Conservation (phyloP, 2,797 vertebrate genomes). For the Leptodactylus fallax region DNA sequence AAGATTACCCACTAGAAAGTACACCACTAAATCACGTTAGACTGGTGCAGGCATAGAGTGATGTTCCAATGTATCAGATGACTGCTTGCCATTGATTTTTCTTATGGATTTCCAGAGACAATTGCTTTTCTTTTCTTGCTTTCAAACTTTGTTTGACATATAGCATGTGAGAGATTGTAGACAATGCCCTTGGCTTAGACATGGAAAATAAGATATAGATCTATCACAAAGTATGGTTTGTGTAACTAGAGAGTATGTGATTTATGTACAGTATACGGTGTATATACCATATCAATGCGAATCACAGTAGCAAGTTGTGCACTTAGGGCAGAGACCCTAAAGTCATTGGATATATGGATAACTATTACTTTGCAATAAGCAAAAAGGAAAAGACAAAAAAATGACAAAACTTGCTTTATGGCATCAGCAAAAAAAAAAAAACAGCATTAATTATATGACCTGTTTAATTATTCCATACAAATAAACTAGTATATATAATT, state of each 20-base stretch:
- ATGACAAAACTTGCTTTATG: neutral
- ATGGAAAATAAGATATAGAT: neutral
- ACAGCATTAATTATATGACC: neutral
- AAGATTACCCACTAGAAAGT: constrained; percentile 39
- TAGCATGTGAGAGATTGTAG: neutral
- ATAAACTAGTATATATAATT: neutral
- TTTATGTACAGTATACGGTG: neutral
- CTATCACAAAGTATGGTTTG: no score
- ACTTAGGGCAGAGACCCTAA: neutral
- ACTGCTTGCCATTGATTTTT: constrained; percentile 47
- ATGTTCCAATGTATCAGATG: constrained; percentile 40
- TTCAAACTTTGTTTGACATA: constrained; percentile 18
- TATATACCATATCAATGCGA: neutral
- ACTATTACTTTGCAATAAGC: neutral
- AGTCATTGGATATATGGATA: neutral
- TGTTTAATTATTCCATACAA: neutral
- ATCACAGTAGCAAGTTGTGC: neutral
- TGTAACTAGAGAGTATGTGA: neutral
- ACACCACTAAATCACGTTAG: constrained; percentile 53
- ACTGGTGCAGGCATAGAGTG: constrained; percentile 25
- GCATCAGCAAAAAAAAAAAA: no score
- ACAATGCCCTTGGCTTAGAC: neutral
- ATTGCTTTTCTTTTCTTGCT: constrained; percentile 14
- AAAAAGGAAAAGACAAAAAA: neutral
- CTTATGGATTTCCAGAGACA: constrained; percentile 34